These are phyloP conservation scores for Schizaphis graminum DNA, from an alignment of 2,888 invertebrate genomes.

Conservation along the genomic window DNA sequence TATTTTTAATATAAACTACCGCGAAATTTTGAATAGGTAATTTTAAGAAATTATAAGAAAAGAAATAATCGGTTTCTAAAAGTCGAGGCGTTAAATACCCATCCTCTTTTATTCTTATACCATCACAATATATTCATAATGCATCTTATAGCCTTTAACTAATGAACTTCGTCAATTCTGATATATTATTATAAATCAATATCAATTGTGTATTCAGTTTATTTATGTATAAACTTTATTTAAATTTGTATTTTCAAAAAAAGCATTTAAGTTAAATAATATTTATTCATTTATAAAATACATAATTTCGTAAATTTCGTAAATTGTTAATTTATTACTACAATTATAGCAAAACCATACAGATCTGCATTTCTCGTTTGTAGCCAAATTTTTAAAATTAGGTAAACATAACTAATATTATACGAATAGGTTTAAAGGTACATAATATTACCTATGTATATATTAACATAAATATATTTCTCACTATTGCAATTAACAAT, in stretches of 20 bases:
- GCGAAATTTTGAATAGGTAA: slow-evolving; percentile 6
- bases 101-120: neutral
- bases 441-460: neutral
- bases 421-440: neutral
- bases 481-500: neutral
- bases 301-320: neutral
- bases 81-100: neutral
- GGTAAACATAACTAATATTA: neutral
- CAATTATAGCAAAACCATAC: neutral
- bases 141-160: neutral
- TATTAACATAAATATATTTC: neutral
- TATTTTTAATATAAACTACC: slow-evolving; percentile 30
- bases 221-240: neutral
- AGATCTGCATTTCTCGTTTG: neutral
- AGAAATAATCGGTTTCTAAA: slow-evolving; percentile 7
- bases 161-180: neutral
- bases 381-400: neutral
- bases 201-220: neutral
- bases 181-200: neutral
- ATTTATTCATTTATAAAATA: neutral
- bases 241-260: neutral
- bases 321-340: neutral
- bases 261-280: neutral
- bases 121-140: neutral
- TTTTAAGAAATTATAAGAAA: neutral